Percentiles rank a stretch among this genome's conserved stretches.
Evolutionary conservation across 1,140 invertebrate species (phyloP).

Genomic region (Schmidtea mediterranea): DNA sequence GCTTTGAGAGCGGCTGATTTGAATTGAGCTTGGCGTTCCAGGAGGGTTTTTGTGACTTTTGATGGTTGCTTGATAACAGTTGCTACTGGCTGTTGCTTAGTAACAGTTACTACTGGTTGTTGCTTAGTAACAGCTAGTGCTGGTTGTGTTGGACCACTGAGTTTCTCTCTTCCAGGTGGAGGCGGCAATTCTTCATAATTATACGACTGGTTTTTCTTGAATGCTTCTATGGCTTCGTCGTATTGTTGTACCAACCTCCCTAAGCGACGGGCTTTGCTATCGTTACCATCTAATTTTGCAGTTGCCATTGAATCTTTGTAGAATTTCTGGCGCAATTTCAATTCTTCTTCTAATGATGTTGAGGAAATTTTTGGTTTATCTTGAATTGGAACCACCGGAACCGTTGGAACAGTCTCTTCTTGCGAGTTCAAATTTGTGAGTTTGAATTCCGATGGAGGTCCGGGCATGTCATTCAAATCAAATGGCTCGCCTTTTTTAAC

Average conservation of each 20-base stretch:
- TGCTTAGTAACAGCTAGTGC: no score
- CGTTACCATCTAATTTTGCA: conserved; percentile 46
- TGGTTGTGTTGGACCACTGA: no score
- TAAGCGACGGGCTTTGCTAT: conserved; percentile 55
- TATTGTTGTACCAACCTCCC: conserved; percentile 41
- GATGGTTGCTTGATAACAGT: no score
- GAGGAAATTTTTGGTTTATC: not conserved
- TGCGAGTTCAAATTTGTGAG: not conserved
- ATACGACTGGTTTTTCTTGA: no score
- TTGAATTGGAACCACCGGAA: no score
- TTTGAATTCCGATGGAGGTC: not conserved
- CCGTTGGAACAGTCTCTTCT: no score
- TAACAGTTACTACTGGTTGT: no score
- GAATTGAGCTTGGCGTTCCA: not conserved
- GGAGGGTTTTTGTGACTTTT: no score
- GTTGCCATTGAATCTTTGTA: conserved; percentile 39
- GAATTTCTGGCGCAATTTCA: conserved; percentile 51
- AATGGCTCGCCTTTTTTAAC: no score
- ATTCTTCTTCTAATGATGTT: conserved; percentile 32
- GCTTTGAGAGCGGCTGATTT: not conserved
- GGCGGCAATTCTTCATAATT: no score
- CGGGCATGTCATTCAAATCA: not conserved
- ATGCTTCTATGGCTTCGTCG: not conserved
- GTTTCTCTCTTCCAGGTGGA: no score
- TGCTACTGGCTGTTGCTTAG: no score